These are phyloP conservation scores for Dione vanillae DNA, from an alignment of 2,888 invertebrate genomes.

Conservation along the genomic window DNA sequence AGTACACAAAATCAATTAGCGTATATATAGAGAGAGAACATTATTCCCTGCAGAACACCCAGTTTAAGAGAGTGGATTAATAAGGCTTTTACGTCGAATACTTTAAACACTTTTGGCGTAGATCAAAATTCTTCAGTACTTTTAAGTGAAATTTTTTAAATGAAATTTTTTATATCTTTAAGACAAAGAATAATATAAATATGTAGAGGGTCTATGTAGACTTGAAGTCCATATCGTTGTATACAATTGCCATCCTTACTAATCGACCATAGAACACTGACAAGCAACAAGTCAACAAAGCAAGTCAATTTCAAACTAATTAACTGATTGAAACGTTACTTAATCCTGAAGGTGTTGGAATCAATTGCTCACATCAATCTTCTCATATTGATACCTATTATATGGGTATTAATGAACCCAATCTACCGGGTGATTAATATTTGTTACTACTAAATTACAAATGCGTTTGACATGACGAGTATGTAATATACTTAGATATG, in stretches of 20 bases:
- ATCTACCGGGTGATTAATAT: constrained; percentile 36
- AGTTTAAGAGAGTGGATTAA: too few species aligned
- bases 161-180: too few species aligned
- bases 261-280: neutral
- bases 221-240: neutral
- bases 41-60: too few species aligned
- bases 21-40: too few species aligned
- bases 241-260: neutral
- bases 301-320: constrained; percentile 20
- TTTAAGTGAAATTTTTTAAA: too few species aligned
- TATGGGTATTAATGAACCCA: constrained; percentile 31
- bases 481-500: neutral
- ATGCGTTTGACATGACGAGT: constrained; percentile 3
- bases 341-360: constrained; percentile 27
- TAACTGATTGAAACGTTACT: constrained; percentile 19
- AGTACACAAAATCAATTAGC: too few species aligned
- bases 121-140: too few species aligned
- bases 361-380: constrained; percentile 30
- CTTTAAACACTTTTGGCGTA: too few species aligned
- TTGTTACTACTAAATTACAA: constrained; percentile 9
- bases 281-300: constrained; percentile 14
- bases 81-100: too few species aligned
- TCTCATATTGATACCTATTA: constrained; percentile 34
- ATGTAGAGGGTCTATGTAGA: too few species aligned
- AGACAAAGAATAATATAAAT: too few species aligned